Base-by-base conservation (phyloP, 2,797 vertebrate genomes). In the Gorsachius magnificus region DNA sequence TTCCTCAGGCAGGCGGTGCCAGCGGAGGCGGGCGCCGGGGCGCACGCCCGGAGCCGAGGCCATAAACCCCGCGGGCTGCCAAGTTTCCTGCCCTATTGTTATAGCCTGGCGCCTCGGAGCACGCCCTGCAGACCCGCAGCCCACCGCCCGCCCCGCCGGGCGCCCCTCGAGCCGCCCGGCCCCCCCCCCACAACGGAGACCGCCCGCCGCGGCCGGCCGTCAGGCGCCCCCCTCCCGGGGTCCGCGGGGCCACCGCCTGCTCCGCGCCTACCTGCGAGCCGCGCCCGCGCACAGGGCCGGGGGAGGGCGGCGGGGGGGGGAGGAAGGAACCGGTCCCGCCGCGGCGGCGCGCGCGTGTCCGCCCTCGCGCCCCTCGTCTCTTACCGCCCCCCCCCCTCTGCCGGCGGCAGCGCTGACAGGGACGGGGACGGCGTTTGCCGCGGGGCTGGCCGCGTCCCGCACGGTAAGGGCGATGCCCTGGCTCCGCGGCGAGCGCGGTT, bases 241-340 rank as follows among this genome's bases (percentile, higher is more conserved):
- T 41, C 38, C 12, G 11, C 36, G 12, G 38, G 38, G 38, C 38
- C 38, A 41, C 38, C 38, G 38, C 38, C 38, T 12, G 38, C 54
- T 3, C 24, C 33, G 45, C 28, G 45, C 89, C 75, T 90, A 95
- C 92, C 94, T 94, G 83, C 75, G 50, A 92, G 65, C 65, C 74
- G 75, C 78, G 78, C 72, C 72, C 83, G 66, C 86, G 29, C 74
- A 72, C 50, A 36, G 26, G 8, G 8, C 16, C 65, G 90, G 65
- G 33, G 89, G 76, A 81, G 56, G 57, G 48, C 28, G 54, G 78
- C 1, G 36, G 7, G 24, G 31, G 16, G 28, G 53, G 31, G 9
- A 56, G 66, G 31, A 5, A 5, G 38, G 51, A 38, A 38, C n/a
- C n/a, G 38, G 10, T 24, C 13, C 33, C 19, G 33, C 57, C 25